These are phyloP conservation scores for Halocynthia aurantium DNA, from an alignment of 23 tunicate genomes.

Conservation along the genomic window DNA sequence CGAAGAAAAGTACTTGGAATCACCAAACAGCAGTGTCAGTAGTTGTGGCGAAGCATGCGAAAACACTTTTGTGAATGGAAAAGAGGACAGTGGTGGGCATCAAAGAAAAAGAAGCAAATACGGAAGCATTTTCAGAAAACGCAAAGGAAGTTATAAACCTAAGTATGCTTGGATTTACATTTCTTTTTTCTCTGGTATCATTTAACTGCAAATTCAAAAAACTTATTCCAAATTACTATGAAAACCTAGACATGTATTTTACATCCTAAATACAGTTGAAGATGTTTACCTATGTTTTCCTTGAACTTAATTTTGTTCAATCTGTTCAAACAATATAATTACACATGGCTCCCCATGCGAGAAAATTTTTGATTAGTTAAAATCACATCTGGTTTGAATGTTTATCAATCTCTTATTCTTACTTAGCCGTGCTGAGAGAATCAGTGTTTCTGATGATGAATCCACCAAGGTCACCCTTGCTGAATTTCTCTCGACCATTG, in stretches of 20 bases:
- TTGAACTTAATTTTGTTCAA: no score
- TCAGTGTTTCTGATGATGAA: conserved; percentile 31
- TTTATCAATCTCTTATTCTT: no score
- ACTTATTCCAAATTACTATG: no score
- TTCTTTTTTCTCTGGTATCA: background rate
- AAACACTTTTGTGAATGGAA: conserved; percentile 1
- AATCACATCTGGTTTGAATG: no score
- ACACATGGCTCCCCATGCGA: no score
- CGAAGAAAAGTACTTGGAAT: background rate
- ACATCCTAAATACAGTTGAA: no score
- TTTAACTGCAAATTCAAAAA: no score
- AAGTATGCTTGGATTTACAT: conserved; percentile 1
- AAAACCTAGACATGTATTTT: no score
- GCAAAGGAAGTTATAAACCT: conserved; percentile 24
- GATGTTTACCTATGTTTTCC: no score
- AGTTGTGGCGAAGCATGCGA: conserved; percentile 29
- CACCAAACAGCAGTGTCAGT: conserved; percentile 22
- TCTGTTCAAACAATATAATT: no score
- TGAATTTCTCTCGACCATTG: conserved; percentile 22
- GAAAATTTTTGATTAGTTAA: no score
- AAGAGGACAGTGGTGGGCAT: background rate
- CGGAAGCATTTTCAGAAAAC: conserved; percentile 14
- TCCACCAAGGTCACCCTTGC: conserved; percentile 23
- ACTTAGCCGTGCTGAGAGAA: conserved; percentile 1
- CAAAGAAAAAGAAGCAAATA: conserved; percentile 4